Base-by-base conservation (phyloP, 2,888 invertebrate species). In the Machimus rusticus region DNA sequence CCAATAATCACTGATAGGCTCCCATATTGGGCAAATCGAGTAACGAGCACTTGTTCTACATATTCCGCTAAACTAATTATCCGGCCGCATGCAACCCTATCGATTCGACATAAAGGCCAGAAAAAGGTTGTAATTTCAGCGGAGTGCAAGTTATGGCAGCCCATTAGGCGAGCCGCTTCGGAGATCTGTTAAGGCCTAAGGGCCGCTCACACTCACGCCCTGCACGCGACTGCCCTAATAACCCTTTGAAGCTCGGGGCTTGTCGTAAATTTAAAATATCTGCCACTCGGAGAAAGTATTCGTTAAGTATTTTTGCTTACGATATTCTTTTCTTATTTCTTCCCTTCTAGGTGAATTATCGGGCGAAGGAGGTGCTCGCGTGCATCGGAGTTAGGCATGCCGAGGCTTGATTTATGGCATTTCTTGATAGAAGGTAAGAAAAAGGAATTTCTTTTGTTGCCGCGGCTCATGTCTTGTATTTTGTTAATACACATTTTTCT, bases 311-410 rank as follows among this genome's bases (percentile, higher is more conserved):
- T 57, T 57, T 23, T 57, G 57, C 57, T 57, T 57, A 57, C 57
- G 57, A 57, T 19, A 16, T 76, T 76, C 31, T 78, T 78, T 78
- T 78, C 37, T 39, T 77, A 14, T 77, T 78, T 39, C 51, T 79
- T 34, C 37, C 34, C 57, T 82, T 82, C 23, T 55, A 82, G 82
- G 66, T 66, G 57, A 55, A 82, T 82, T 37, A 66, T 82, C 57
- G 31, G 66, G 57, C 55, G 82, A 55, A 82, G 51, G 57, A 82
- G 34, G 57, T 82, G 57, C 57, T 82, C 82, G 66, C 82, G 82
- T 82, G 82, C 51, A 82, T 66, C 66, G 51, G 39, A 82, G 57
- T 66, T 82, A 82, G 82, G 82, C 82, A 82, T 82, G 82, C 82
- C 82, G 82, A 82, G 82, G 57, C 82, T 31, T 82, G 82, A 82